These are phyloP conservation scores for Brachirus orientalis DNA, from an alignment of 2,113 vertebrate genomes.

Conservation along the genomic window DNA sequence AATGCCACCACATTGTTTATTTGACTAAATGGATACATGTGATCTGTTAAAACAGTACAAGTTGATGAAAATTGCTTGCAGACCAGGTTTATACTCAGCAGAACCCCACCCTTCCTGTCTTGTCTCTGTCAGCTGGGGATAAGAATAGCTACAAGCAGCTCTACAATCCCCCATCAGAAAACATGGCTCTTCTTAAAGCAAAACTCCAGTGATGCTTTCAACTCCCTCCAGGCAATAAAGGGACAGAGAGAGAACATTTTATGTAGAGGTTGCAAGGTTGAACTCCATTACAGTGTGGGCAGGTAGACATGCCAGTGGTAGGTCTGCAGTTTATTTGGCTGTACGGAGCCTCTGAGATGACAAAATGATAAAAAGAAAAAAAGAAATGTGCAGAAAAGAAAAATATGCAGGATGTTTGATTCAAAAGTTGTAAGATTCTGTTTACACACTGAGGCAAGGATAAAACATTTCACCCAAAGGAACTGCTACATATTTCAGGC, in stretches of 20 bases:
- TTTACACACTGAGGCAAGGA: constrained; percentile 40
- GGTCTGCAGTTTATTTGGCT: constrained; percentile 66
- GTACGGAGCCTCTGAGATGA: constrained; percentile 34
- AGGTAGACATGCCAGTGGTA: constrained; percentile 57
- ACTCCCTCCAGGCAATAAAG: constrained; percentile 70
- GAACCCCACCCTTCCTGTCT: constrained; percentile 35
- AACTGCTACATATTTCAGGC: constrained; percentile 16
- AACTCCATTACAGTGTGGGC: constrained; percentile 72
- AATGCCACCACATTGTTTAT: constrained; percentile 56
- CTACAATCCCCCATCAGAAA: constrained; percentile 46
- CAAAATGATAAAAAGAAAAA: constrained; percentile 45
- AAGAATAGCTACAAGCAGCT: constrained; percentile 52
- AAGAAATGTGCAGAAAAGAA: constrained; percentile 45
- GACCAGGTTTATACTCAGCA: constrained; percentile 43
- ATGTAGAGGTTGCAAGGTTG: constrained; percentile 68
- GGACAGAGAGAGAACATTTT: constrained; percentile 66
- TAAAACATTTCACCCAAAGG: constrained; percentile 37
- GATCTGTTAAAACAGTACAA: constrained; percentile 41
- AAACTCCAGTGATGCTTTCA: constrained; percentile 62
- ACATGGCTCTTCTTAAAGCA: constrained; percentile 53
- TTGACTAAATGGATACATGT: constrained; percentile 54
- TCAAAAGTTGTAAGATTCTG: constrained; percentile 48
- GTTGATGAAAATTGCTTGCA: constrained; percentile 71
- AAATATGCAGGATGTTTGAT: constrained; percentile 56
- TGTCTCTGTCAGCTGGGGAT: constrained; percentile 57